Evolutionary conservation across 2,797 vertebrate species (phyloP).

Genomic region (Sebastiscus albofasciatus): DNA sequence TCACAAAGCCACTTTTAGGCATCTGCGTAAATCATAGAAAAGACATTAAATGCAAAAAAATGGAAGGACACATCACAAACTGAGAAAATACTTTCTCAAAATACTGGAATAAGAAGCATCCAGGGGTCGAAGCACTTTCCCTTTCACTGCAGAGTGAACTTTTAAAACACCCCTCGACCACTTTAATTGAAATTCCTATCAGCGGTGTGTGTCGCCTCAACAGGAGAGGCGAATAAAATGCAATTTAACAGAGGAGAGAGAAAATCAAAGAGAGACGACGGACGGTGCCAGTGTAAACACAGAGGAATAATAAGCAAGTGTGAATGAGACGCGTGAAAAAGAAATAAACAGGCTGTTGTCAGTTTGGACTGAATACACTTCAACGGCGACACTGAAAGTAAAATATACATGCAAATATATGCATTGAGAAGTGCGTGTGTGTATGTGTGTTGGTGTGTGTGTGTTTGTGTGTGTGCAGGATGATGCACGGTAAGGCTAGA

Average conservation of each 20-base stretch:
- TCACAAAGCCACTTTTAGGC: background rate
- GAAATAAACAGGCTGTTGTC: slow-evolving; percentile 3
- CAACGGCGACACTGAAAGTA: background rate
- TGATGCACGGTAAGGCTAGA: background rate
- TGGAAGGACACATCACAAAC: background rate
- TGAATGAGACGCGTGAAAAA: background rate
- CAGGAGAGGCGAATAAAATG: background rate
- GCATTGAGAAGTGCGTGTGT: background rate
- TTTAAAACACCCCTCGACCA: slow-evolving; percentile 15
- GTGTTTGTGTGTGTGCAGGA: background rate
- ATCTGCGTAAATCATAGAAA: background rate
- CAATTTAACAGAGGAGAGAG: slow-evolving; percentile 3
- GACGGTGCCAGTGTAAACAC: background rate
- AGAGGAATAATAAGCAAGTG: slow-evolving; percentile 7
- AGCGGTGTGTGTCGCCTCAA: background rate
- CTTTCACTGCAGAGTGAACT: slow-evolving; percentile 15
- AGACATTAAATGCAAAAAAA: background rate
- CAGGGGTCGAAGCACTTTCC: background rate
- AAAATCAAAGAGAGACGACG: background rate
- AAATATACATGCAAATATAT: background rate
- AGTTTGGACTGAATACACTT: background rate
- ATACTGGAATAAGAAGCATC: background rate
- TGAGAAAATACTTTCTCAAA: background rate
- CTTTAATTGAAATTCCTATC: slow-evolving; percentile 54
- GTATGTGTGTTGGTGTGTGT: fast-evolving